Evolutionary conservation across 1,140 invertebrate species (phyloP).

Genomic region (Cataglyphis hispanica): DNA sequence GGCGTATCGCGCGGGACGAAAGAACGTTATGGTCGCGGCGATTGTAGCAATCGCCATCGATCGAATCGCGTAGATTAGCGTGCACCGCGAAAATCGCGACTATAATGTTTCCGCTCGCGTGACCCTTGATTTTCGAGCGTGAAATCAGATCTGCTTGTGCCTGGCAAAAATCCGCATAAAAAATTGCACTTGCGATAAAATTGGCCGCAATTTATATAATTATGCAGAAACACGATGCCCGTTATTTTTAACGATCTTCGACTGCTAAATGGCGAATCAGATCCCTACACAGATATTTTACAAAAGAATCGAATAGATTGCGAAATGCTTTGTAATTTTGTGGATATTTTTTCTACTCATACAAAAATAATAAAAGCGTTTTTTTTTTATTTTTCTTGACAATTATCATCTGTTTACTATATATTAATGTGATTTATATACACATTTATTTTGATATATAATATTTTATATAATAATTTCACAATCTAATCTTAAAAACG

Average conservation of each 20-base stretch:
- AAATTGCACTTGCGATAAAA: conserved; percentile 36
- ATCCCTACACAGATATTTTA: conserved; percentile 8
- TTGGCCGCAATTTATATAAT: conserved; percentile 44
- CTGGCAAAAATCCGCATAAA: conserved; percentile 23
- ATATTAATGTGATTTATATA: neutral
- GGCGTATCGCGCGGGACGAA: conserved; percentile 11
- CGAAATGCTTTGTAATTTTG: neutral
- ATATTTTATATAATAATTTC: no score
- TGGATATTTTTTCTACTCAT: neutral
- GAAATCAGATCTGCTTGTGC: conserved; percentile 33
- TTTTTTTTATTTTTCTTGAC: neutral
- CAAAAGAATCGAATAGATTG: conserved; percentile 9
- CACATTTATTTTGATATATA: neutral
- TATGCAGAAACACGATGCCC: conserved; percentile 17
- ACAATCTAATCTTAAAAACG: neutral
- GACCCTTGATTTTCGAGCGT: conserved; percentile 51
- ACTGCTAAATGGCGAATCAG: neutral
- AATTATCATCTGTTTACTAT: neutral
- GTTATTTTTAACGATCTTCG: conserved; percentile 40
- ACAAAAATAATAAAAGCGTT: neutral
- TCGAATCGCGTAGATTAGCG: conserved; percentile 49
- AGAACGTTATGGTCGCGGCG: conserved; percentile 38
- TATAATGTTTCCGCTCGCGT: conserved; percentile 50
- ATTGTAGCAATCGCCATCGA: conserved; percentile 58
- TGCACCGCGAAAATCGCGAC: conserved; percentile 51